Conservation (phyloP, 2,113 vertebrate species). For the Lepidothrix coronata region DNA sequence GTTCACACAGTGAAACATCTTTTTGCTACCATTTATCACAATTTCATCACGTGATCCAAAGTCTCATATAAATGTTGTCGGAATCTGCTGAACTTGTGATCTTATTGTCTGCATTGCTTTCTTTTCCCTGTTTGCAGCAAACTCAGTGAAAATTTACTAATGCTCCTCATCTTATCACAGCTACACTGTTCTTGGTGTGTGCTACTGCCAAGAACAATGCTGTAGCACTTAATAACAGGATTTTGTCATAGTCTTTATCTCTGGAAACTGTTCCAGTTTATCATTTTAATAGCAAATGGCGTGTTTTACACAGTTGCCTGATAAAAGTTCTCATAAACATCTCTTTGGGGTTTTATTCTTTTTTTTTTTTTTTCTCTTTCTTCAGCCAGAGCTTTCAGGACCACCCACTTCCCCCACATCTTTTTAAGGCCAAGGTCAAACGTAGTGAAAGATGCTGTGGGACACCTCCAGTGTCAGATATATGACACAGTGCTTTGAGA, state of each 20-base stretch:
- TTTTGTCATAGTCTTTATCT: conserved; percentile 9
- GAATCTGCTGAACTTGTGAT: neutral
- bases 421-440: conserved; percentile 20
- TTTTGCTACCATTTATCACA: neutral
- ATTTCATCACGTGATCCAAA: neutral
- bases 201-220: neutral
- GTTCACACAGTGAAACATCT: neutral
- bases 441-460: neutral
- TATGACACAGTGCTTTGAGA: neutral
- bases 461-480: neutral
- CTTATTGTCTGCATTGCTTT: neutral
- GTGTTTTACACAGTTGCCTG: neutral
- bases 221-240: neutral
- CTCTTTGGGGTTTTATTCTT: neutral
- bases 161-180: neutral
- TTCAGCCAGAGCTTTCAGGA: neutral
- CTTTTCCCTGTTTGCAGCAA: neutral
- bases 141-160: neutral
- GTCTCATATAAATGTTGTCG: neutral
- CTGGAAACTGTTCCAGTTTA: neutral
- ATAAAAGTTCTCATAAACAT: neutral
- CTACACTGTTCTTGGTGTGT: neutral
- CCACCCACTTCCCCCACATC: neutral
- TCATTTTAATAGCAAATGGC: conserved; percentile 11
- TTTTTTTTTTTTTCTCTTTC: neutral